Evolutionary conservation across 2,797 vertebrate genomes (phyloP).

Genomic region (Catostomus latipinnis): DNA sequence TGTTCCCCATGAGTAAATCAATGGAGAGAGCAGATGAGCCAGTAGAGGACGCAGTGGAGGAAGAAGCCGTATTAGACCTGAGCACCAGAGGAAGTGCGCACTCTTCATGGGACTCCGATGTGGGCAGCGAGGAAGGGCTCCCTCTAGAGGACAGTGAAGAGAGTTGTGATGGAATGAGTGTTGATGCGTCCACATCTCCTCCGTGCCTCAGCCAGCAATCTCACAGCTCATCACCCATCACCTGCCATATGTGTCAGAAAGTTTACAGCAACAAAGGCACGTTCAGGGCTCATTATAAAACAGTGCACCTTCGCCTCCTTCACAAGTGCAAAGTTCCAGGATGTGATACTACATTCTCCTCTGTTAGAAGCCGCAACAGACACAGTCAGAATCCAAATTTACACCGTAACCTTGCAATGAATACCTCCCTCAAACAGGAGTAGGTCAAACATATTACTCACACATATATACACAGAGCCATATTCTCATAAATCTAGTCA

Average conservation of each 20-base stretch:
- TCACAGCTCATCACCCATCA: slow-evolving; percentile 83
- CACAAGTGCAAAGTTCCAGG: slow-evolving; percentile 96
- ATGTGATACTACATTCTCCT: slow-evolving; percentile 94
- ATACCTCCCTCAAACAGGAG: slow-evolving; percentile 65
- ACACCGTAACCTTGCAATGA: slow-evolving; percentile 86
- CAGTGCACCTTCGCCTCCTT: slow-evolving; percentile 93
- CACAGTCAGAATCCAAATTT: slow-evolving; percentile 99
- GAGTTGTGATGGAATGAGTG: slow-evolving; percentile 81
- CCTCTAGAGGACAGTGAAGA: slow-evolving; percentile 88
- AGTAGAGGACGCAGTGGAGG: slow-evolving; percentile 70
- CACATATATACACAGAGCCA: background rate
- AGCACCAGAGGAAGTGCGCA: slow-evolving; percentile 86
- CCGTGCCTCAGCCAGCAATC: slow-evolving; percentile 72
- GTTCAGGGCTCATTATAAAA: slow-evolving; percentile 97
- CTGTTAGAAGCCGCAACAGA: slow-evolving; percentile 92
- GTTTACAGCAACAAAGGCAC: slow-evolving; percentile 97
- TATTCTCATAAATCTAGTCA: background rate
- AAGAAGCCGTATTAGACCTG: slow-evolving; percentile 89
- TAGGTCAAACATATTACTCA: slow-evolving; percentile 24
- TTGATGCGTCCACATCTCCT: slow-evolving; percentile 71
- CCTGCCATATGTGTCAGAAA: slow-evolving; percentile 95
- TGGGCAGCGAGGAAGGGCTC: slow-evolving; percentile 86
- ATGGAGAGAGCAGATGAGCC: slow-evolving; percentile 73
- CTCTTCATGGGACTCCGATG: slow-evolving; percentile 93
- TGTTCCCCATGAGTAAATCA: slow-evolving; percentile 88